Conservation (phyloP, 1,140 invertebrate genomes). For the Megalopta genalis region DNA sequence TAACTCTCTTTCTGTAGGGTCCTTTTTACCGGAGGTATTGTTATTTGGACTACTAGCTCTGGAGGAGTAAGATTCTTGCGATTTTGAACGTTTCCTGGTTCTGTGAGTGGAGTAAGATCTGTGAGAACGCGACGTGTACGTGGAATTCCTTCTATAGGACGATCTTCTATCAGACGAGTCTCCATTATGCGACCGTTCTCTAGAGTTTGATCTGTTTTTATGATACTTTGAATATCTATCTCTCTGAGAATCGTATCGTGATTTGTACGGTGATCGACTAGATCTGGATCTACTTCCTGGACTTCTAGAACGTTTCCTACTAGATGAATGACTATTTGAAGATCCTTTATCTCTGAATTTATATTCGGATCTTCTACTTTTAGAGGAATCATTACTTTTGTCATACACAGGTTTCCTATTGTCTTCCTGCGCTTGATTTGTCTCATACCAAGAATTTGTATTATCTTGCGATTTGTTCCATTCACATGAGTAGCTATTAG, state of each 20-base stretch:
- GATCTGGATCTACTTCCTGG: conserved; percentile 44
- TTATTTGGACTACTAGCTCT: conserved; percentile 50
- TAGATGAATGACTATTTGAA: conserved; percentile 11
- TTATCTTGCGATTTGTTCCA: conserved; percentile 43
- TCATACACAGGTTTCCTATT: conserved; percentile 19
- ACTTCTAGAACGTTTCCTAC: conserved; percentile 58
- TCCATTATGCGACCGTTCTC: conserved; percentile 46
- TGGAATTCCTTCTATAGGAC: conserved; percentile 36
- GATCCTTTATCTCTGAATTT: conserved; percentile 38
- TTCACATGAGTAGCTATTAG: conserved; percentile 30
- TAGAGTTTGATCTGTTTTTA: conserved; percentile 47
- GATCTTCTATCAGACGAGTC: conserved; percentile 49
- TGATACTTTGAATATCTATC: conserved; percentile 46
- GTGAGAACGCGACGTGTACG: conserved; percentile 27
- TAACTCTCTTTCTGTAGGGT: conserved; percentile 80
- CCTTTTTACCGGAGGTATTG: conserved; percentile 56
- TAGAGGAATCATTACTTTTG: conserved; percentile 14
- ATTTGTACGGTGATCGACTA: conserved; percentile 55
- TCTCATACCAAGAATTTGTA: conserved; percentile 27
- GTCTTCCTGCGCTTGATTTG: conserved; percentile 20
- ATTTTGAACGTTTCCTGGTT: conserved; percentile 72
- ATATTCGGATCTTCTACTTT: conserved; percentile 46
- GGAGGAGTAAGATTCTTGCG: conserved; percentile 63
- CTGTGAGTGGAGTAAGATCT: conserved; percentile 57
- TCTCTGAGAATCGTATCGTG: conserved; percentile 53